These are phyloP conservation scores for Podarcis siculus DNA, from an alignment of 2,797 vertebrate genomes.

Conservation along the genomic window DNA sequence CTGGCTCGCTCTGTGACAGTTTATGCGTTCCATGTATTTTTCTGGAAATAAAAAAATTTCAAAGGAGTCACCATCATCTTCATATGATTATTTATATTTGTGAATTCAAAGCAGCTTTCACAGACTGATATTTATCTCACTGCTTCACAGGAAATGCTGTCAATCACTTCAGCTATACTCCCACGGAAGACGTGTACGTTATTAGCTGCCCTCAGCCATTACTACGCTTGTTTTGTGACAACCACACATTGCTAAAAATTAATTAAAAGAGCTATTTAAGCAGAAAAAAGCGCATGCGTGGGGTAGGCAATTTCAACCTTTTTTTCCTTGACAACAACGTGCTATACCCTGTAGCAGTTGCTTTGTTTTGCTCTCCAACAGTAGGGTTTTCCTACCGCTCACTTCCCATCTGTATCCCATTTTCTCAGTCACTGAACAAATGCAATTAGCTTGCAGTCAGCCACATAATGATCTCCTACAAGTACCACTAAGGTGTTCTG, in stretches of 20 bases:
- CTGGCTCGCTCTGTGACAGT: too few species aligned
- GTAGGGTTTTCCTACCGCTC: slow-evolving; percentile 69
- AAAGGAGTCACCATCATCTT: neutral
- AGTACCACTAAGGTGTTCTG: slow-evolving; percentile 67
- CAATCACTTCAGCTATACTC: neutral
- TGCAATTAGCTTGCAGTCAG: slow-evolving; percentile 81
- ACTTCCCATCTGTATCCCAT: slow-evolving; percentile 75
- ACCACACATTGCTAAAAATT: slow-evolving; percentile 59
- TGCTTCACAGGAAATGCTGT: slow-evolving; percentile 7
- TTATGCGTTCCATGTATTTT: too few species aligned
- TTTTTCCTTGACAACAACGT: slow-evolving; percentile 54
- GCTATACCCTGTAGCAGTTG: slow-evolving; percentile 62
- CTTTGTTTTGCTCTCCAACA: slow-evolving; percentile 73
- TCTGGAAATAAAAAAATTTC: too few species aligned
- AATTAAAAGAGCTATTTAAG: slow-evolving; percentile 72
- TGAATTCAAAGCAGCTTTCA: neutral
- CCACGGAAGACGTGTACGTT: neutral
- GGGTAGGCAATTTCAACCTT: slow-evolving; percentile 55
- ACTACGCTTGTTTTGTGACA: slow-evolving; percentile 14
- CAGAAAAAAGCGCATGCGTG: slow-evolving; percentile 67
- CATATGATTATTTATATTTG: too few species aligned
- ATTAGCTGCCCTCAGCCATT: neutral
- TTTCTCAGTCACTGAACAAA: slow-evolving; percentile 79
- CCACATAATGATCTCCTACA: slow-evolving; percentile 78
- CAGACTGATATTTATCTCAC: neutral